phyloP scores from a whole-genome alignment of 2,113 vertebrate genomes.

The Actenoides hombroni region DNA sequence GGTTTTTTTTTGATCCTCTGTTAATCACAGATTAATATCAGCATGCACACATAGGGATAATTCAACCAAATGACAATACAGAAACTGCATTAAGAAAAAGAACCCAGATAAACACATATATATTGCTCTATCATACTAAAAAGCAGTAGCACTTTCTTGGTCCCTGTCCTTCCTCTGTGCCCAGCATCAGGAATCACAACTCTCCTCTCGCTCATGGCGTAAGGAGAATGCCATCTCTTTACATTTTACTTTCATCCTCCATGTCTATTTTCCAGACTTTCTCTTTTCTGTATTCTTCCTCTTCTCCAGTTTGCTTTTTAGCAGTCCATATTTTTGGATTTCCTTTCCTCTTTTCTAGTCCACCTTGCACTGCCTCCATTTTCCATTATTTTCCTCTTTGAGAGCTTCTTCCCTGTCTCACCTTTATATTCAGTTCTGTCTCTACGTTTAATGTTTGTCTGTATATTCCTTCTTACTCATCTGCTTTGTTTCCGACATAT shows the following conservation, averaged over 20 bases:
- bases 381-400: neutral
- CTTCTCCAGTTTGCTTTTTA: neutral
- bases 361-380: neutral
- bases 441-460: neutral
- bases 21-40: neutral
- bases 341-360: neutral
- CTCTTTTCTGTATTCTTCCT: neutral
- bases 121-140: neutral
- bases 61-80: neutral
- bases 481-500: neutral
- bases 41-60: neutral
- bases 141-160: neutral
- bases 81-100: neutral
- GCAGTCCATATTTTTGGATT: fast-evolving
- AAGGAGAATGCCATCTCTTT: neutral
- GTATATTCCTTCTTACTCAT: neutral
- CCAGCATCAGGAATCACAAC: neutral
- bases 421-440: neutral
- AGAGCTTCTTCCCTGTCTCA: neutral
- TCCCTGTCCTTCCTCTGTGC: neutral
- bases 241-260: neutral
- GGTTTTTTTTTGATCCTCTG: neutral
- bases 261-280: neutral
- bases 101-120: neutral
- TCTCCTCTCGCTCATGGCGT: neutral